Percentiles rank a stretch among this genome's conserved stretches.
Conservation (phyloP, 2,888 invertebrate genomes). For the Chloroclystis v-ata region DNA sequence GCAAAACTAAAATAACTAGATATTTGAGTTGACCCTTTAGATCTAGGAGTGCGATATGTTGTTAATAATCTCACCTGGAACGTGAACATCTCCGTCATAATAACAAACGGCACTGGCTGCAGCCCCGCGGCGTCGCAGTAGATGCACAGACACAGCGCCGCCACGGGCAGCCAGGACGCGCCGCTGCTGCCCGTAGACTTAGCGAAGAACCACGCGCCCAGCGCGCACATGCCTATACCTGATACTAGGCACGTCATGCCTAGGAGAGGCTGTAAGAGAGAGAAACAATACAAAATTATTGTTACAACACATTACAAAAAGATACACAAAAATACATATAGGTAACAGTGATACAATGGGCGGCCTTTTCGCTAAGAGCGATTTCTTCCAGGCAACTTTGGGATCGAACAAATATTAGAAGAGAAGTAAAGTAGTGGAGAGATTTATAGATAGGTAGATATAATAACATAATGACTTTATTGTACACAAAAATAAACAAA, state of each 20-base stretch:
- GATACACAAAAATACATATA: too few species aligned
- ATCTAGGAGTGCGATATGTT: too few species aligned
- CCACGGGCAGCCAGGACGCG: slow-evolving; percentile 57
- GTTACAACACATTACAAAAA: neutral
- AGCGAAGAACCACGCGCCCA: slow-evolving; percentile 62
- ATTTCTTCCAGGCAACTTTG: too few species aligned
- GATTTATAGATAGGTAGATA: too few species aligned
- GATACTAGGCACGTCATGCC: slow-evolving; percentile 61
- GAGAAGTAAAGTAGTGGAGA: too few species aligned
- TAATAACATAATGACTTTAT: too few species aligned
- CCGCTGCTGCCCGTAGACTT: slow-evolving; percentile 20
- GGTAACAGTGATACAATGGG: too few species aligned
- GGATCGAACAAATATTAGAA: too few species aligned
- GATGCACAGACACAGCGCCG: slow-evolving; percentile 64
- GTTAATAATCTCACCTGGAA: slow-evolving; percentile 69
- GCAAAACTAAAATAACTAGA: too few species aligned
- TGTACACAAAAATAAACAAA: too few species aligned
- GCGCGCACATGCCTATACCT: slow-evolving; percentile 53
- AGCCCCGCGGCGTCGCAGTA: slow-evolving; percentile 69
- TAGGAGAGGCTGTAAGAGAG: slow-evolving; percentile 51
- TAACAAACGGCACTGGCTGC: slow-evolving; percentile 68
- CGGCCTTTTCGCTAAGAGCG: too few species aligned
- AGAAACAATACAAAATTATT: neutral
- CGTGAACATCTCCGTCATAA: slow-evolving; percentile 72
- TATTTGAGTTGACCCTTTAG: too few species aligned